Evolutionary conservation across 2,797 vertebrate species (phyloP).

Genomic region (Sebastiscus tertius): DNA sequence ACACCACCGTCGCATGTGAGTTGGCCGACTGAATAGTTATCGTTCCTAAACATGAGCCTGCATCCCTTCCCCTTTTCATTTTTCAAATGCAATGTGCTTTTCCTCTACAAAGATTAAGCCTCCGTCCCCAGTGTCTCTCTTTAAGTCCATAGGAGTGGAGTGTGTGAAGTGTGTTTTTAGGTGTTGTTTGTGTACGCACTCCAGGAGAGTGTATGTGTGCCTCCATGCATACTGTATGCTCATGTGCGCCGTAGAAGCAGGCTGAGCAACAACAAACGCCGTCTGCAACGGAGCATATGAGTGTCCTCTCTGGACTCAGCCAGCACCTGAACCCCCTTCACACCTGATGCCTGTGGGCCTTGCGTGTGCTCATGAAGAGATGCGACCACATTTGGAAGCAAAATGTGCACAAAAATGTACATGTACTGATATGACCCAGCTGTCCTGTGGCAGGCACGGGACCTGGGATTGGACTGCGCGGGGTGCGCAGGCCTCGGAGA

Average conservation of each 20-base stretch:
- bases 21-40: slow-evolving; percentile 17
- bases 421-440: slow-evolving; percentile 32
- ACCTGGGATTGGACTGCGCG: slow-evolving; percentile 18
- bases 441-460: slow-evolving; percentile 11
- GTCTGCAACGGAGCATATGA: slow-evolving; percentile 63
- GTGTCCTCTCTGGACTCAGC: slow-evolving; percentile 57
- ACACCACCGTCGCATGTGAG: neutral
- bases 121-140: slow-evolving; percentile 49
- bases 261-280: slow-evolving; percentile 72
- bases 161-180: slow-evolving; percentile 54
- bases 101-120: slow-evolving; percentile 53
- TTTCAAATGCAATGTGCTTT: slow-evolving; percentile 43
- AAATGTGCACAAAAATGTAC: neutral
- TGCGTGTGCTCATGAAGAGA: slow-evolving; percentile 17
- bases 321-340: slow-evolving; percentile 79
- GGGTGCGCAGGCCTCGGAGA: slow-evolving; percentile 8
- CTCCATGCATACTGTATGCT: slow-evolving; percentile 30
- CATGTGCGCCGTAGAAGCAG: slow-evolving; percentile 54
- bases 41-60: slow-evolving; percentile 35
- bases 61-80: slow-evolving; percentile 35
- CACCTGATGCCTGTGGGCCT: slow-evolving; percentile 78
- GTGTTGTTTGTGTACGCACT: slow-evolving; percentile 37
- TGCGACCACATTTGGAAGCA: slow-evolving; percentile 5
- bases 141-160: slow-evolving; percentile 35
- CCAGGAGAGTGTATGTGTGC: neutral